Conservation (phyloP, 2,888 invertebrate genomes). For the Mesodorylaimus sp. region DNA sequence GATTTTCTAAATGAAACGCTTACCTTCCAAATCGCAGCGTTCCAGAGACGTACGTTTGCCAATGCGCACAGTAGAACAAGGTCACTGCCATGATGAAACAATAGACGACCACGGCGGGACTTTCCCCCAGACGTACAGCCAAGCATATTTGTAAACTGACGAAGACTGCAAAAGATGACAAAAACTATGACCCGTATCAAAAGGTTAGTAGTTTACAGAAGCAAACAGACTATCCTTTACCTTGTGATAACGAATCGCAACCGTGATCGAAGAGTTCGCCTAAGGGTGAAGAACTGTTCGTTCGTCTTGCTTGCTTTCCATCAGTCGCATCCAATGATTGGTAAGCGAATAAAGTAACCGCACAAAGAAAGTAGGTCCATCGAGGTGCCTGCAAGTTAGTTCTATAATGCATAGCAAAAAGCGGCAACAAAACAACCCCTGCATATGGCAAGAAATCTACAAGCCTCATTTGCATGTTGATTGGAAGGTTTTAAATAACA, state of each 20-base stretch:
- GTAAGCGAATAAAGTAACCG: slow-evolving; percentile 79
- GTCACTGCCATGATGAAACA: slow-evolving; percentile 84
- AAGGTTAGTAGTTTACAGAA: too few relatives aligned
- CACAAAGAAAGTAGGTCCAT: slow-evolving; percentile 80
- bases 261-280: slow-evolving; percentile 99
- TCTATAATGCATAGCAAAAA: too few relatives aligned
- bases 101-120: slow-evolving; percentile 84
- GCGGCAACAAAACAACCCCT: too few relatives aligned
- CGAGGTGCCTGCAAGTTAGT: slow-evolving; percentile 48
- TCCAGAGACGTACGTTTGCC: slow-evolving; percentile 97
- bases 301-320: slow-evolving; percentile 92
- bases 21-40: slow-evolving; percentile 35
- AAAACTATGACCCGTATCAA: too few relatives aligned
- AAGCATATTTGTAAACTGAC: slow-evolving; percentile 88
- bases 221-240: slow-evolving; percentile 31
- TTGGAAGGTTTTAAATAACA: too few relatives aligned
- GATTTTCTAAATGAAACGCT: slow-evolving; percentile 14
- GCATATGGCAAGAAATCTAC: too few relatives aligned
- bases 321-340: slow-evolving; percentile 97
- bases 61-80: slow-evolving; percentile 94
- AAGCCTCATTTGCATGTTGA: too few relatives aligned
- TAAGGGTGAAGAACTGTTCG: slow-evolving; percentile 69
- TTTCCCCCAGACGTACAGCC: slow-evolving; percentile 71
- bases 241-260: slow-evolving; percentile 89
- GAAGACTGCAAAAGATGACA: slow-evolving; percentile 67